A percentile compares a stretch with the other conserved stretches of the same genome.
phyloP scores from a whole-genome alignment of 2,888 invertebrate genomes.

The Agrenia bidenticulata region DNA sequence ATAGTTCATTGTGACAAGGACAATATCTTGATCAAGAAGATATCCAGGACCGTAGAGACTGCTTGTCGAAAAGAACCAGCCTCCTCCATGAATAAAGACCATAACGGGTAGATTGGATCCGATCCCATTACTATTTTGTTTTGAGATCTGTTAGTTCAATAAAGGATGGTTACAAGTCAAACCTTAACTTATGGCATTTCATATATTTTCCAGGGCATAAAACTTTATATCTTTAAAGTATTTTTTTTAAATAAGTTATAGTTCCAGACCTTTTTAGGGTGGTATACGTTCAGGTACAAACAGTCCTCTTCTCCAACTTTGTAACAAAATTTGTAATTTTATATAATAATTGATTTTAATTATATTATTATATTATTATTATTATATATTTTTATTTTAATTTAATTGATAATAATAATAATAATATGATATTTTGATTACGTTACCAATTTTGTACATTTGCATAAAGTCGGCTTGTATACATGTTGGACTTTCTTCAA shows the following conservation, averaged over 20 bases:
- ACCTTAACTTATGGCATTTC: too few species aligned
- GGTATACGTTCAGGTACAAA: conserved; percentile 46
- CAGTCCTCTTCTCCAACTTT: conserved; percentile 49
- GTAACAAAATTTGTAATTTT: conserved; percentile 11
- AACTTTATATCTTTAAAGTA: too few species aligned
- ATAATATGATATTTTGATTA: too few species aligned
- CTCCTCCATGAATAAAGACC: conserved; percentile 46
- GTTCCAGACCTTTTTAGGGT: not conserved
- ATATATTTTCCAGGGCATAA: too few species aligned
- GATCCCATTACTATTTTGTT: not conserved
- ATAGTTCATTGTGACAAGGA: conserved; percentile 43
- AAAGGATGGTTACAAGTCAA: too few species aligned
- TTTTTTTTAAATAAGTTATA: too few species aligned
- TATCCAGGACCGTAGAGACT: conserved; percentile 44
- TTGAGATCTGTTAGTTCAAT: conserved; percentile 13
- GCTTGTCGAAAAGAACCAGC: conserved; percentile 36
- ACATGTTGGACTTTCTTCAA: conserved; percentile 44
- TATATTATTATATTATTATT: too few species aligned
- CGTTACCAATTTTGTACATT: conserved; percentile 38
- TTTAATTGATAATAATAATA: too few species aligned
- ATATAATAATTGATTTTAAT: not conserved
- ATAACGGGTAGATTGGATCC: conserved; percentile 43
- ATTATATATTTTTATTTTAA: too few species aligned
- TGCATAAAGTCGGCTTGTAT: conserved; percentile 48
- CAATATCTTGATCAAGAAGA: conserved; percentile 39